Conservation (phyloP, 2,113 vertebrate genomes). For the Rattus norvegicus region DNA sequence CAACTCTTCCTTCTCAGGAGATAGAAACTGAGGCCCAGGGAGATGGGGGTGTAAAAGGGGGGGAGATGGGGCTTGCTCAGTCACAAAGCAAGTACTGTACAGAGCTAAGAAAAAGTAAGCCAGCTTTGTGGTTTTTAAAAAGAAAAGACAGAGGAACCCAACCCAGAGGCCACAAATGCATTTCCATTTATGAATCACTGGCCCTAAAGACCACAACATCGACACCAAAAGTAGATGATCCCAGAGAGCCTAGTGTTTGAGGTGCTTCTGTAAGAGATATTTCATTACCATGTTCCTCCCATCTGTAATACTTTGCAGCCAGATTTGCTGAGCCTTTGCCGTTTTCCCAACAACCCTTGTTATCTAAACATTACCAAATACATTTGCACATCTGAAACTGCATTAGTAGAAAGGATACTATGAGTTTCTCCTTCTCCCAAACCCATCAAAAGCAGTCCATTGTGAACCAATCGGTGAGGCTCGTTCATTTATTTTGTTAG, state of each 20-base stretch:
- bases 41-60: neutral
- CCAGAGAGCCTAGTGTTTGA: constrained; percentile 5
- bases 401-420: neutral
- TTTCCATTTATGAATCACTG: constrained; percentile 26
- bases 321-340: neutral
- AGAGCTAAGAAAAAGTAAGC: constrained; percentile 23
- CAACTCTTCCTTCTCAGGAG: neutral
- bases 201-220: neutral
- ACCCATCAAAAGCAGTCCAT: neutral
- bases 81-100: neutral
- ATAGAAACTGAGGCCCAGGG: constrained; percentile 12
- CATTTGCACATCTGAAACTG: neutral
- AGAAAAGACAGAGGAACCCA: neutral
- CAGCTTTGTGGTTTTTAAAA: neutral
- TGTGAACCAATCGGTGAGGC: neutral
- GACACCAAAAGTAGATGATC: neutral
- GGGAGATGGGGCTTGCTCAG: neutral
- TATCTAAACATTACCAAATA: constrained; percentile 40
- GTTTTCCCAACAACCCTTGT: constrained; percentile 1
- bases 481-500: constrained; percentile 36
- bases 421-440: neutral
- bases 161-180: neutral
- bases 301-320: neutral
- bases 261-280: neutral
- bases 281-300: neutral